These are phyloP conservation scores for Vulpes ferrilata DNA, from an alignment of 2,113 vertebrate species.

Conservation along the genomic window DNA sequence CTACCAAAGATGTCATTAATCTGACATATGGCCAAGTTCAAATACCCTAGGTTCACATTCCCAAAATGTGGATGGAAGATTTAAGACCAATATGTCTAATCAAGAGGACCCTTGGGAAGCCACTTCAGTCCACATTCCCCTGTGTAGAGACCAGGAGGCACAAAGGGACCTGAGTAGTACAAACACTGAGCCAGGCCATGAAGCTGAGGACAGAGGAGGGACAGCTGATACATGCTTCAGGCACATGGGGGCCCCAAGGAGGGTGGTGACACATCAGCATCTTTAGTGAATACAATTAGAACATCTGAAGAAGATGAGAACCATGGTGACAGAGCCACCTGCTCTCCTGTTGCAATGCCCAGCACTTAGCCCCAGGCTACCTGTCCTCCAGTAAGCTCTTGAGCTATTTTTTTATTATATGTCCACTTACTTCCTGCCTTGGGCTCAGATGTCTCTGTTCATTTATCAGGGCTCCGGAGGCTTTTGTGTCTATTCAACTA, in stretches of 20 bases:
- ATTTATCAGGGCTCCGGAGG: constrained; percentile 82
- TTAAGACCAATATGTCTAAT: neutral
- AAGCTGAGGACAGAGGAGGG: neutral
- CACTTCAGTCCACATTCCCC: neutral
- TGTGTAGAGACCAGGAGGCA: neutral
- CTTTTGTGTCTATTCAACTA: constrained; percentile 90
- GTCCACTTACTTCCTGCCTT: neutral
- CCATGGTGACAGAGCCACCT: neutral
- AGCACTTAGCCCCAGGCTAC: neutral
- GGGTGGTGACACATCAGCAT: neutral
- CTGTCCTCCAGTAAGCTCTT: neutral
- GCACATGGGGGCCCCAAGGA: neutral
- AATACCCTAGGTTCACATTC: neutral
- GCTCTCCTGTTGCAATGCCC: neutral
- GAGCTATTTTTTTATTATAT: neutral
- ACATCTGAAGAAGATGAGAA: neutral
- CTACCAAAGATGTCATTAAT: neutral
- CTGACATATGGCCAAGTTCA: neutral
- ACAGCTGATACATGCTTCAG: neutral
- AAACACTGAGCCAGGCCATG: neutral
- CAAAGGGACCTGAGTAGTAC: neutral
- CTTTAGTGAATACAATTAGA: neutral
- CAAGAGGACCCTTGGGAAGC: neutral
- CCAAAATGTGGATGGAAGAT: neutral
- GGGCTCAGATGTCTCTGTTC: neutral